These are phyloP conservation scores for Ormyrus pomaceus DNA, from an alignment of 2,888 invertebrate genomes.

Conservation along the genomic window DNA sequence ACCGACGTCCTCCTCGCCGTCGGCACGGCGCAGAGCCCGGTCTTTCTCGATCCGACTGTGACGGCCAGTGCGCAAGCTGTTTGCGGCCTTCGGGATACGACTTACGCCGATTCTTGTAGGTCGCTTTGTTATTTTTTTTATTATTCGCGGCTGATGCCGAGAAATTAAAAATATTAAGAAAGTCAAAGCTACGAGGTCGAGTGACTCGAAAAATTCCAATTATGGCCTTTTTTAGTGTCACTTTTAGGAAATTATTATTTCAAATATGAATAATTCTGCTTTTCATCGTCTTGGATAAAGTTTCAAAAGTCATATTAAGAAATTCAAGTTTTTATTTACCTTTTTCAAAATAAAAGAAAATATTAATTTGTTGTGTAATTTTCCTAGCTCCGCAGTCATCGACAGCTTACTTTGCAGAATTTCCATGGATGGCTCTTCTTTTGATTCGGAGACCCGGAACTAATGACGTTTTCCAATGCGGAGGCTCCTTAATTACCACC, in stretches of 20 bases:
- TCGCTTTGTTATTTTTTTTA: too few relatives aligned
- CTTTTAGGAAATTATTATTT: too few relatives aligned
- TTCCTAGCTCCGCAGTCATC: conserved; percentile 77
- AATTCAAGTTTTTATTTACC: too few relatives aligned
- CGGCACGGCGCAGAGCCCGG: conserved; percentile 22
- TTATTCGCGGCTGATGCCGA: too few relatives aligned
- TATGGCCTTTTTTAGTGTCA: too few relatives aligned
- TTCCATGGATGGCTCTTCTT: conserved; percentile 90
- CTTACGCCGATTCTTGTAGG: conserved; percentile 55
- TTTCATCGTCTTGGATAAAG: too few relatives aligned
- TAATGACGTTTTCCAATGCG: conserved; percentile 83
- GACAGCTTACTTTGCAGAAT: conserved; percentile 86
- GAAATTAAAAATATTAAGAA: too few relatives aligned
- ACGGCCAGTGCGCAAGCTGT: background rate
- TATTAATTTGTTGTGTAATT: conserved; percentile 62
- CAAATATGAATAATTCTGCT: too few relatives aligned
- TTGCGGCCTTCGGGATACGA: conserved; percentile 65
- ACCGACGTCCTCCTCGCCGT: conserved; percentile 1
- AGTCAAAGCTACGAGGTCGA: too few relatives aligned
- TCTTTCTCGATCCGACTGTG: background rate
- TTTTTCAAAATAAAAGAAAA: too few relatives aligned
- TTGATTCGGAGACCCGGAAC: conserved; percentile 77
- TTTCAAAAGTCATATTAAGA: too few relatives aligned
- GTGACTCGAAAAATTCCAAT: too few relatives aligned
- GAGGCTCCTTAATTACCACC: conserved; percentile 87